Percentiles rank a stretch among this genome's conserved stretches.
phyloP scores from a whole-genome alignment of 2,888 invertebrate species.

The Hirudinaria manillensis region DNA sequence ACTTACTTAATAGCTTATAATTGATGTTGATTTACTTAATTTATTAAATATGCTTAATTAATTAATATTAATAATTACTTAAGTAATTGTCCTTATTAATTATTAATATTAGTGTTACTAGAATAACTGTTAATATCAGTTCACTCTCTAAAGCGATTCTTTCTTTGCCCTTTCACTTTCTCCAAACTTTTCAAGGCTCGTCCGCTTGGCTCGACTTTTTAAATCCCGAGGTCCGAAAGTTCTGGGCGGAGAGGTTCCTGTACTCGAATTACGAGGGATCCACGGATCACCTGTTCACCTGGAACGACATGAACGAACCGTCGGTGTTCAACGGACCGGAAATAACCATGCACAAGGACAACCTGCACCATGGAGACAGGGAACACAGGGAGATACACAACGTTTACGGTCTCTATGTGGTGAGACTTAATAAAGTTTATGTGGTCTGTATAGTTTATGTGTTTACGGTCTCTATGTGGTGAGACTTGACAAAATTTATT shows the following conservation, averaged over 20 bases:
- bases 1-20: no score
- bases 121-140: no score
- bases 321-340: conserved; percentile 98
- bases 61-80: no score
- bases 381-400: conserved; percentile 92
- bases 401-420: conserved; percentile 69
- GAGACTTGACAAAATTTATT: conserved; percentile 17
- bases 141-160: no score
- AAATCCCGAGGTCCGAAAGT: conserved; percentile 75
- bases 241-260: conserved; percentile 52
- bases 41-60: no score
- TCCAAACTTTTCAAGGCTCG: conserved; percentile 63
- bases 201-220: conserved; percentile 91
- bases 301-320: conserved; percentile 99
- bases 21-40: no score
- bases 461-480: conserved; percentile 69
- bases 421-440: conserved; percentile 35
- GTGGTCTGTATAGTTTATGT: not conserved
- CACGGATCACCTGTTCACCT: conserved; percentile 75
- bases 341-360: conserved; percentile 93
- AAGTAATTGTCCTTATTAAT: no score
- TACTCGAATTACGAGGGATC: conserved; percentile 68
- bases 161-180: no score
- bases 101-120: no score
- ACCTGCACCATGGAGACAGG: conserved; percentile 72